These are phyloP conservation scores for Eciton burchellii DNA, from an alignment of 1,140 invertebrate species.

Conservation along the genomic window DNA sequence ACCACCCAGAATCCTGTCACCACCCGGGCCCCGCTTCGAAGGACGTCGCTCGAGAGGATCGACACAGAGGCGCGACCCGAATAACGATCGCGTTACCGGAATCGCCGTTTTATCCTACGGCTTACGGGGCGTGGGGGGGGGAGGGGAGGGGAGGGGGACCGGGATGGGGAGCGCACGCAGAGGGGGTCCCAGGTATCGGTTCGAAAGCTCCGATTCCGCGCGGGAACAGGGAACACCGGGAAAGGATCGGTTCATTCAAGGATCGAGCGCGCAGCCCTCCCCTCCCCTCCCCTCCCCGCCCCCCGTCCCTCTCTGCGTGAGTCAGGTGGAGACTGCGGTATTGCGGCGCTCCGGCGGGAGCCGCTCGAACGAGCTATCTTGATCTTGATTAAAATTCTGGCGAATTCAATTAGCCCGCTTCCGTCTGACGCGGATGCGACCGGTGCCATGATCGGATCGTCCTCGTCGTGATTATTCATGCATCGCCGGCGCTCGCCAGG, in stretches of 20 bases:
- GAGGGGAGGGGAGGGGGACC: too few species aligned
- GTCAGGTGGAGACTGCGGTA: background rate
- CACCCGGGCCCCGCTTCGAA: conserved; percentile 71
- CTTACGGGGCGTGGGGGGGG: too few species aligned
- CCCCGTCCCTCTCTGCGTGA: too few species aligned
- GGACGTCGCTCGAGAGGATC: conserved; percentile 69
- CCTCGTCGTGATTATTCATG: background rate
- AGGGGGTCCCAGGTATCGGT: background rate
- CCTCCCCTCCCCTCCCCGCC: too few species aligned
- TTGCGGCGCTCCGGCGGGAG: background rate
- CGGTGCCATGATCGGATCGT: background rate
- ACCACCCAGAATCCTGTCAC: conserved; percentile 85
- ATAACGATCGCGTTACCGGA: conserved; percentile 71
- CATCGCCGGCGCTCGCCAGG: conserved; percentile 3
- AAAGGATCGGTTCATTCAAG: conserved; percentile 23
- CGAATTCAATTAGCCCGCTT: background rate
- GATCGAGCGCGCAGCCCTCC: background rate
- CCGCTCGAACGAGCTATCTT: background rate
- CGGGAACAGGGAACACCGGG: background rate
- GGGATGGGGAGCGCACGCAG: too few species aligned
- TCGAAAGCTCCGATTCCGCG: background rate
- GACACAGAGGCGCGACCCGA: conserved; percentile 55
- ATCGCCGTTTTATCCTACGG: conserved; percentile 44
- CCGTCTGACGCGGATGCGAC: too few species aligned
- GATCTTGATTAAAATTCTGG: background rate